phyloP scores from a whole-genome alignment of 37 sponge, comb jelly and placozoan genomes.

The Crambe crambe region DNA sequence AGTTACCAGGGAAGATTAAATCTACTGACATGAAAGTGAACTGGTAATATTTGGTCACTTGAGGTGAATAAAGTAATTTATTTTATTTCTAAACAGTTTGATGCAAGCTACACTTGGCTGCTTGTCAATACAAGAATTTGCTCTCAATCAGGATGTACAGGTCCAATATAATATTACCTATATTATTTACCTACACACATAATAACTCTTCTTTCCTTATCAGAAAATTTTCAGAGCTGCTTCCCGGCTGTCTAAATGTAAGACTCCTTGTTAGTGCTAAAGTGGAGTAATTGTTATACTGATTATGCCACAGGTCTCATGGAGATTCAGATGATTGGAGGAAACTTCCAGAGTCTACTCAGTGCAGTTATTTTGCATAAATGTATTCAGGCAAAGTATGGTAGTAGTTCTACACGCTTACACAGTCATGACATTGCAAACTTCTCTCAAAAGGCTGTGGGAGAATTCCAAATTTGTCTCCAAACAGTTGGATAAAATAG shows the following conservation, averaged over 20 bases:
- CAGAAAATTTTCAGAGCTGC: slow-evolving; percentile 89
- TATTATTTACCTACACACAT: not conserved
- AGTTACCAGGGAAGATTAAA: slow-evolving; percentile 91
- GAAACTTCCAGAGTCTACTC: slow-evolving; percentile 42
- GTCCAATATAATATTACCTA: slow-evolving; percentile 39
- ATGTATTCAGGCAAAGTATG: slow-evolving; percentile 72
- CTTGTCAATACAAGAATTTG: slow-evolving; percentile 87
- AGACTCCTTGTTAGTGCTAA: not conserved
- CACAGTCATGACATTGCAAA: not conserved
- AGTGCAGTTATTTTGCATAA: slow-evolving; percentile 64
- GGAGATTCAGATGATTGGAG: slow-evolving; percentile 60
- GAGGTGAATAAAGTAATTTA: not conserved
- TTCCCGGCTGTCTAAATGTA: slow-evolving; percentile 74
- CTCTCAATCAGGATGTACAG: slow-evolving; percentile 91
- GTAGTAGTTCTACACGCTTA: not conserved
- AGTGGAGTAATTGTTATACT: too few species aligned
- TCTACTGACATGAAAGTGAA: slow-evolving; percentile 96
- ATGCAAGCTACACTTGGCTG: slow-evolving; percentile 95
- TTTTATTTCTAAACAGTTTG: slow-evolving; percentile 41
- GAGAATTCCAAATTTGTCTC: slow-evolving; percentile 91
- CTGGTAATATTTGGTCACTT: slow-evolving; percentile 53
- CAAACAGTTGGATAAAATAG: slow-evolving; percentile 94
- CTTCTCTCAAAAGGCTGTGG: slow-evolving; percentile 71
- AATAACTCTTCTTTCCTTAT: not conserved
- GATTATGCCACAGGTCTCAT: too few species aligned